Conservation (phyloP, 2,888 invertebrate genomes). For the Holacanthella duospinosa region DNA sequence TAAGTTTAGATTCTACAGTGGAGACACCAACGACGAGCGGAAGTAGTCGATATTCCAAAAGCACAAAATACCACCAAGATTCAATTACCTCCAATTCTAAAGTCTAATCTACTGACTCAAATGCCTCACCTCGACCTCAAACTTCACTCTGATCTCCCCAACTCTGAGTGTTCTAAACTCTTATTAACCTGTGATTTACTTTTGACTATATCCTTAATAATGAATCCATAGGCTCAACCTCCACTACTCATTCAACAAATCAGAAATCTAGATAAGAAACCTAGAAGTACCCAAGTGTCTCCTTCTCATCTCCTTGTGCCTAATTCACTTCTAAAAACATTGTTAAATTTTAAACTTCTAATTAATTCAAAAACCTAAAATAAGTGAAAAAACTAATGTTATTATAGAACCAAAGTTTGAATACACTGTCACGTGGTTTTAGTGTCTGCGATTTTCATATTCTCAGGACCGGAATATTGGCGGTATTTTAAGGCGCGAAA, state of each 20-base stretch:
- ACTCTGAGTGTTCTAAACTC: background rate
- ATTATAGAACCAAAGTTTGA: too few species aligned
- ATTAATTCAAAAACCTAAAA: background rate
- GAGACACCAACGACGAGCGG: conserved; percentile 9
- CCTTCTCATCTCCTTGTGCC: background rate
- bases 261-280: background rate
- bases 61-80: conserved; percentile 28
- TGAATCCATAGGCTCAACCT: background rate
- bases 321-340: too few species aligned
- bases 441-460: too few species aligned
- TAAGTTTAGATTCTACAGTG: too few species aligned
- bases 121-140: background rate
- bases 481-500: too few species aligned
- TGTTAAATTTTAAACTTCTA: background rate
- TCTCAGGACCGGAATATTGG: too few species aligned
- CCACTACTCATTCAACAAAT: background rate
- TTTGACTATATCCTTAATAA: background rate
- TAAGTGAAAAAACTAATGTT: background rate
- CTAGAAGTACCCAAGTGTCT: background rate
- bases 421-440: too few species aligned
- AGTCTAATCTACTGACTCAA: background rate
- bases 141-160: too few species aligned
- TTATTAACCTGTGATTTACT: background rate
- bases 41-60: conserved; percentile 11
- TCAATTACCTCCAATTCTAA: conserved; percentile 28